Evolutionary conservation across 2,888 invertebrate genomes (phyloP), one percentile per base, ranked within the genome.

Genomic region (Emmelina monodactyla): DNA sequence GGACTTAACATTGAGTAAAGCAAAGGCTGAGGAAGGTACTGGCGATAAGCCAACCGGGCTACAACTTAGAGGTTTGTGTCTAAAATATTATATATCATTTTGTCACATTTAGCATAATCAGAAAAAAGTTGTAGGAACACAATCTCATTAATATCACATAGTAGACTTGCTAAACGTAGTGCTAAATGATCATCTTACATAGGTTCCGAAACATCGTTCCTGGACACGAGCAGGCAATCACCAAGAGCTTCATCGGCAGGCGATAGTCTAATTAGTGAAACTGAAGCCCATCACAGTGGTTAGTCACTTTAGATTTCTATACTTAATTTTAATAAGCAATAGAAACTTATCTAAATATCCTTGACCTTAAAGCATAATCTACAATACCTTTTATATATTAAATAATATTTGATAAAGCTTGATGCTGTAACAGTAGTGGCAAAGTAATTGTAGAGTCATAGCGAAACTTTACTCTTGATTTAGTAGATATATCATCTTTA

Each of bases 1-100:
- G 36, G 87, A 87, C 61, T 81, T 88, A 53, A 79, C 75, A 41
- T 52, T 69, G 53, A 82, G 83, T 39, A 81, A 75, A 60, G 61
- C 72, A 43, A 83, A 82, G 58, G 44, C 62, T 38, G 68, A 70
- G 6, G 66, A 73, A 35, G 44, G 51, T 43, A 37, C 56, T 52
- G 58, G 62, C 43, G 80, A 76, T 15, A 76, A 70, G 53, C 58
- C 56, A 32, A 49, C 59, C 55, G 78, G 75, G 60, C 76, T 78
- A 49, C 75, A 75, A 62, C 69, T 72, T 22, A 76, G 62, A 72
- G 80, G 81, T 80, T n/a, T n/a, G n/a, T n/a, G n/a, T n/a, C n/a
- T n/a, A n/a, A n/a, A n/a, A n/a, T n/a, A n/a, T n/a, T n/a, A n/a
- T n/a, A n/a, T n/a, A n/a, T n/a, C n/a, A n/a, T n/a, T n/a, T n/a